Base-by-base conservation (phyloP, 2,888 invertebrate species). In the Microctonus brassicae region DNA sequence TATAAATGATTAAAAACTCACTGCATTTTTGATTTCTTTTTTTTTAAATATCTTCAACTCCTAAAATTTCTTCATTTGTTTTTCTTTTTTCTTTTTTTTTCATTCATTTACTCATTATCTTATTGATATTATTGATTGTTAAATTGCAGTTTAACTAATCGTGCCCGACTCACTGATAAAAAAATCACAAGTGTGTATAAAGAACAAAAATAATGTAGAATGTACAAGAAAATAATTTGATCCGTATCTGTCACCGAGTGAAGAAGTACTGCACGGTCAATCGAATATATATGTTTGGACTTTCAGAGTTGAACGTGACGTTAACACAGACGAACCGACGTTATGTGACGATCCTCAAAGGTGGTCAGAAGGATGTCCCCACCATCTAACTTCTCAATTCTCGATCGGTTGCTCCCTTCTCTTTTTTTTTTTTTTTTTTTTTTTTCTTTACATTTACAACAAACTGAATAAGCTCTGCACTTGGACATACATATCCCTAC, bases 321-420 rank as follows among this genome's bases (percentile, higher is more conserved):
- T 77, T 75, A 63, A 47, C 47, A 47, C 17, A 47, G 17, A 5
- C 47, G 5, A 47, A 9, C 72, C 75, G 73, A 69, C 77, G 78
- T 78, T 79, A 75, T 75, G 77, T 75, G 70, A 75, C 76, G 79
- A 77, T 79, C 80, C 82, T 80, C 81, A 75, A 80, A 83, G 83
- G 83, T 83, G 81, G 79, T 80, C 80, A 80, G 69, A 73, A 72
- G 81, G 76, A 79, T 77, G 82, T 80, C 82, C 81, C 83, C 83
- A 80, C 79, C 78, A 78, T 73, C 55, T 29, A 65, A 47, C 47
- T 47, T 47, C 47, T 47, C 47, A 47, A 47, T 47, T 47, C 47
- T 47, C 47, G 17, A 47, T 47, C 47, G 47, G 47, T 71, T 65
- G 42, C 69, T 67, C 72, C 71, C 74, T 70, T 62, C 70, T 58